Base-by-base conservation (phyloP, 2,797 vertebrate species). In the Smutsia gigantea region DNA sequence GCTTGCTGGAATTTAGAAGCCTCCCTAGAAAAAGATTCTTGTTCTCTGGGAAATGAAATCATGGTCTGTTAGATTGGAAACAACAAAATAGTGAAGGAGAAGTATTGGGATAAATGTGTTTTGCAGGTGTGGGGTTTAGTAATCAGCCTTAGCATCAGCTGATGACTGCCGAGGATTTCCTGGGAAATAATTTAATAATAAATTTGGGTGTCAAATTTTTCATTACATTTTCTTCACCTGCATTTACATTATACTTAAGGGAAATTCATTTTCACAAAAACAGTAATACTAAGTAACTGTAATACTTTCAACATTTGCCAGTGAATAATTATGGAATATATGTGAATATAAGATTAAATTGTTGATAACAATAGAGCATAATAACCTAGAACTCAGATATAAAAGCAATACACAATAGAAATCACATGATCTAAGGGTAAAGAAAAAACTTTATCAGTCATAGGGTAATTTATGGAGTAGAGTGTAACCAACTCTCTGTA, bases 81-180 rank as follows among this genome's bases (percentile, higher is more conserved):
- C 31, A 93, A 87, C 19, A 71, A 57, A 87, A 83, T 1, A 71
- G n/a, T 55, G 37, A 89, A 94, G 31, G 7, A 81, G 64, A 81
- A 92, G 0, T 90, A 96, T 79, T 79, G 57, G 4, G 34, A 94
- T 18, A 9, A 83, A 39, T 13, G 7, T 63, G 90, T 97, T 97
- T 97, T 39, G 9, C 37, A 57, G 63, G 11, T 72, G 11, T 72
- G 57, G 57, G 61, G 4, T 68, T 95, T 74, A 92, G 0, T 4
- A 96, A 87, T 74, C 21, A 88, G 51, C 10, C 51, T 69, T 83
- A 42, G 21, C 91, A 96, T 92, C 85, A 92, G 14, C 9, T 63
- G 4, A 31, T 88, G 71, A 15, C 1, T 78, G 2, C 13, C 5
- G 0, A 46, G 17, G 0, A 2, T 95, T 96, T 87, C 49, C 66